These are phyloP conservation scores for Pherbina coryleti DNA, from an alignment of 2,888 invertebrate species.

Conservation along the genomic window DNA sequence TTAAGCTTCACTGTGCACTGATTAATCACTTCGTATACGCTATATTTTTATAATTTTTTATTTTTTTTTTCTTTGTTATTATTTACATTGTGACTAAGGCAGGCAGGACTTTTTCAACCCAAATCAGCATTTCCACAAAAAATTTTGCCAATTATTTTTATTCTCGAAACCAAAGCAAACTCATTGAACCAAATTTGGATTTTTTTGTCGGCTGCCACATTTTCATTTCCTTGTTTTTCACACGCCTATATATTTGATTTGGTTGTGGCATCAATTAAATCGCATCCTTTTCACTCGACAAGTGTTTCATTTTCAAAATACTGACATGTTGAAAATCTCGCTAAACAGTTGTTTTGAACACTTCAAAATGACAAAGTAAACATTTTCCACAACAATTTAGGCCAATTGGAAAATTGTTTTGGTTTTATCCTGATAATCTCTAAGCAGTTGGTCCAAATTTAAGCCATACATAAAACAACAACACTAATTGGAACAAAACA, in stretches of 20 bases:
- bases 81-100: no score
- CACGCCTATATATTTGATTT: neutral
- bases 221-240: neutral
- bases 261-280: neutral
- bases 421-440: neutral
- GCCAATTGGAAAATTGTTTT: neutral
- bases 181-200: neutral
- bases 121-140: neutral
- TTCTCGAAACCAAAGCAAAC: neutral
- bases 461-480: neutral
- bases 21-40: no score
- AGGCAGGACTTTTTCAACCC: no score
- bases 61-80: no score
- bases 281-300: neutral
- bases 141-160: neutral
- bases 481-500: neutral
- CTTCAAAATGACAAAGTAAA: conserved; percentile 17
- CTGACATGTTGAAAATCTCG: neutral
- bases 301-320: conserved; percentile 2
- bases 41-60: no score
- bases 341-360: conserved; percentile 10
- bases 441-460: no score
- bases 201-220: neutral
- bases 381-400: neutral
- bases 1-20: no score